Evolutionary conservation across 1,140 invertebrate species (phyloP), one percentile per base, ranked within the genome.

Genomic region (Eupeodes corollae): DNA sequence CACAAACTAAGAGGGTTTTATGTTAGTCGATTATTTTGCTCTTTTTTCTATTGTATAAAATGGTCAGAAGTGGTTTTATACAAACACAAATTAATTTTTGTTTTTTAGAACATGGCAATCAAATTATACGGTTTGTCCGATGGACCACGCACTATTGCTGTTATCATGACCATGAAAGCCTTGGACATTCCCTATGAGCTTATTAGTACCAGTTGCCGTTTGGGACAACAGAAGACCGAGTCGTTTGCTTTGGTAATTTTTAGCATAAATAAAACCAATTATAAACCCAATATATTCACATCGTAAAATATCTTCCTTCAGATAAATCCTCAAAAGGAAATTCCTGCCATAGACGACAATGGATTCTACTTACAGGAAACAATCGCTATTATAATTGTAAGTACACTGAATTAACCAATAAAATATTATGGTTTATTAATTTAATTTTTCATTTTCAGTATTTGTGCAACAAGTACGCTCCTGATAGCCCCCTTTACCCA

Each of bases 321-420:
- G 83, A 73, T 81, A 67, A 86, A 86, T 72, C 83, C 83, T 3
- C 83, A 87, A 70, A 84, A 84, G 62, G 83, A 86, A 70, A 83
- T 86, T 51, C 84, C 84, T 0, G 79, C 84, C 0, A 60, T 87
- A 43, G 79, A 85, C 42, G 84, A 87, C 52, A 72, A 80, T 55
- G 83, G 83, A 16, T 80, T 86, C 53, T 70, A 74, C 44, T 66
- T 87, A 37, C 75, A 83, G 14, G 83, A 87, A 67, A 86, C 82
- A 54, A 80, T 82, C 52, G 84, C 85, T 0, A 87, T 88, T 57
- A 63, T 85, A 14, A 79, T 40, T 10, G 45, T 26, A 5, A 5
- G 21, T 26, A 26, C 8, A 26, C n/a, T n/a, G n/a, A n/a, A n/a
- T n/a, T n/a, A n/a, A n/a, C n/a, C n/a, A n/a, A n/a, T n/a, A n/a